phyloP scores from a whole-genome alignment of 2,888 invertebrate genomes.

The Leptura quadrifasciata region DNA sequence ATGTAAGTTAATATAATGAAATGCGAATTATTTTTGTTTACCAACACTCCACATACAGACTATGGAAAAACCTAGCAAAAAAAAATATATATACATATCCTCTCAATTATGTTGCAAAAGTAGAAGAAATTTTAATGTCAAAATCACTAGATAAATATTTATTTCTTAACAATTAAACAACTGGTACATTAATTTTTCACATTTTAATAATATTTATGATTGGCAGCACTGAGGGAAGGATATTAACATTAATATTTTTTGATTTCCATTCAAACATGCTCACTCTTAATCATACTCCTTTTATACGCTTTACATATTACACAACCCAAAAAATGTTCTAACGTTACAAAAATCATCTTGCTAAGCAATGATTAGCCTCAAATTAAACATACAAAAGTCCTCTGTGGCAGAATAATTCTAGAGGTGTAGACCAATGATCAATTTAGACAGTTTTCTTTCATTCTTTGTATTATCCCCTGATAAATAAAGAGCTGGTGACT shows the following conservation, averaged over 20 bases:
- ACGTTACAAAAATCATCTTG: background rate
- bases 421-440: no score
- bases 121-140: constrained; percentile 35
- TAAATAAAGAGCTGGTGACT: no score
- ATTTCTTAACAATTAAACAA: constrained; percentile 46
- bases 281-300: constrained; percentile 35
- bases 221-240: constrained; percentile 41
- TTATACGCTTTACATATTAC: constrained; percentile 1
- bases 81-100: constrained; percentile 17
- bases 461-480: no score
- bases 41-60: constrained; percentile 4
- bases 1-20: background rate
- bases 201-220: constrained; percentile 45
- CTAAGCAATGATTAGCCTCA: background rate
- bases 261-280: constrained; percentile 41
- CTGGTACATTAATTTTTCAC: constrained; percentile 39
- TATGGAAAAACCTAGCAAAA: constrained; percentile 6
- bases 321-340: background rate
- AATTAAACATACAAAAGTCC: background rate
- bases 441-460: no score
- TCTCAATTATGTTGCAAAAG: constrained; percentile 50
- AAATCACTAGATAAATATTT: constrained; percentile 37
- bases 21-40: constrained; percentile 11
- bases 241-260: constrained; percentile 23
- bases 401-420: no score